Evolutionary conservation across 2,113 vertebrate genomes (phyloP).

Genomic region (Heliornis fulica): DNA sequence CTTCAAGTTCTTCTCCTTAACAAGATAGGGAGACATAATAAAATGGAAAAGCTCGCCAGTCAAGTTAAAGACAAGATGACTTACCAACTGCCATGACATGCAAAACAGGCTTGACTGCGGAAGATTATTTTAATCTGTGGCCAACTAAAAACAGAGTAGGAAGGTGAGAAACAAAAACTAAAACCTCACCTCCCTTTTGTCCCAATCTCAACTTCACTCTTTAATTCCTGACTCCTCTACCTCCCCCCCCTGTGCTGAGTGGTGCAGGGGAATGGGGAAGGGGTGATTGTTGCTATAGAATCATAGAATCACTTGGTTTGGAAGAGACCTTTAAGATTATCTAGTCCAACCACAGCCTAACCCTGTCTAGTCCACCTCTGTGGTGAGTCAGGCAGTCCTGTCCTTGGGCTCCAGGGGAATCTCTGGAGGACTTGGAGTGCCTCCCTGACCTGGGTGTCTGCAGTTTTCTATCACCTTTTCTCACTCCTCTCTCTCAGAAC

Average conservation of each 20-base stretch:
- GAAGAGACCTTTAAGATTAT: no score
- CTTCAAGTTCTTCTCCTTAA: neutral
- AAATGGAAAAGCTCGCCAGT: neutral
- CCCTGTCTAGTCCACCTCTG: no score
- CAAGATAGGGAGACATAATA: neutral
- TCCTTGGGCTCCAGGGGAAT: accelerated
- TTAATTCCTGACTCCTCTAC: neutral
- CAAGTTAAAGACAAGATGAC: neutral
- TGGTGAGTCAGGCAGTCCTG: no score
- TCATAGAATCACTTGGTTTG: no score
- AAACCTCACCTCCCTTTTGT: neutral
- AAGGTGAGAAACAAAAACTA: neutral
- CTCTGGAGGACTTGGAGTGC: accelerated
- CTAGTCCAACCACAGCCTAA: no score
- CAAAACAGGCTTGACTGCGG: neutral
- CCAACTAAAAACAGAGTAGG: neutral
- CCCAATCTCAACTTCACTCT: neutral
- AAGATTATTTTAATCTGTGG: neutral
- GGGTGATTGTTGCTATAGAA: no score
- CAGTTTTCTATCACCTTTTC: neutral
- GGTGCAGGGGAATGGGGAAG: neutral
- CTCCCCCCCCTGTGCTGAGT: neutral
- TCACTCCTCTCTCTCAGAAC: neutral
- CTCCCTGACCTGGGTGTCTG: neutral
- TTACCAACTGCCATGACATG: neutral